phyloP scores from a whole-genome alignment of 2,888 invertebrate species.

The Chouioia cunea region DNA sequence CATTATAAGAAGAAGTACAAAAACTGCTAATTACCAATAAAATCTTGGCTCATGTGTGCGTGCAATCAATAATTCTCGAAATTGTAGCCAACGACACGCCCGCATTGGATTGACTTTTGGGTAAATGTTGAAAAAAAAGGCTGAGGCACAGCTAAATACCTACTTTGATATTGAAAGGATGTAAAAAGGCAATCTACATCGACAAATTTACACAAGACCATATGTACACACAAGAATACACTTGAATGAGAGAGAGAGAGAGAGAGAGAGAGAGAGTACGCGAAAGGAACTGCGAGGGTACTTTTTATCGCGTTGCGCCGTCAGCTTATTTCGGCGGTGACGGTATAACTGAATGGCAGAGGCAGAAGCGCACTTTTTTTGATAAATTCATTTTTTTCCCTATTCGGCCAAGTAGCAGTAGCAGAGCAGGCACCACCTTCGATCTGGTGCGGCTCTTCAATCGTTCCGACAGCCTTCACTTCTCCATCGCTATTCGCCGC shows the following conservation, averaged over 20 bases:
- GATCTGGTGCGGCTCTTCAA: not conserved
- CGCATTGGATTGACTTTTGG: not conserved
- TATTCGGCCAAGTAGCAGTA: not conserved
- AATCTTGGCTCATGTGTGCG: too few relatives aligned
- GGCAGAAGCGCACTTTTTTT: not conserved
- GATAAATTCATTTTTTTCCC: conserved; percentile 27
- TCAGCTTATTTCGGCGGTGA: conserved; percentile 24
- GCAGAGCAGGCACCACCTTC: not conserved
- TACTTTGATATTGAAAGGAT: not conserved
- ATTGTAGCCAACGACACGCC: not conserved
- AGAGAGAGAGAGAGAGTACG: not conserved
- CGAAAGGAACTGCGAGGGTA: not conserved
- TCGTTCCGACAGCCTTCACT: conserved; percentile 16
- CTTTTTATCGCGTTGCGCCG: not conserved
- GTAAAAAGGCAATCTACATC: conserved; percentile 29
- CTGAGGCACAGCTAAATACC: too few relatives aligned
- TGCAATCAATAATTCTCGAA: too few relatives aligned
- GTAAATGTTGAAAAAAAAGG: too few relatives aligned
- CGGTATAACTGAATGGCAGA: not conserved
- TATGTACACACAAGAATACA: too few relatives aligned
- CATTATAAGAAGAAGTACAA: too few relatives aligned
- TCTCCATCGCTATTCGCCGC: too few relatives aligned
- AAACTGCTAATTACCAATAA: too few relatives aligned
- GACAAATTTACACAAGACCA: conserved; percentile 35
- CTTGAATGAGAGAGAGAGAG: not conserved